Evolutionary conservation across 2,797 vertebrate species (phyloP), one percentile per base, ranked within the genome.

Genomic region (Argyrosomus regius): DNA sequence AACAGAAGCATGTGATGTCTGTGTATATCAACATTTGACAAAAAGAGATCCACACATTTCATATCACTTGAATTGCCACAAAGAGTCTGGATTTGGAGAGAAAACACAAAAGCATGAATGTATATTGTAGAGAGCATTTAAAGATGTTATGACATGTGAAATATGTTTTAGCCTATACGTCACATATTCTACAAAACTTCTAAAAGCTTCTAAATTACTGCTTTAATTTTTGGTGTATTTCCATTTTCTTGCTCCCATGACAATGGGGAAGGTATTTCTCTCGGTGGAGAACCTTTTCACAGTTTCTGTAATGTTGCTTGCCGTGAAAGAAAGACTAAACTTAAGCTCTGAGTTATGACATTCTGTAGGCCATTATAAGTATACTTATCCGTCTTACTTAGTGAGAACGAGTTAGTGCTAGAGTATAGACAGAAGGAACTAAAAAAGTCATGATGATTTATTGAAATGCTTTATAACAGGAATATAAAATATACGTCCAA

Each of bases 361-460:
- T 70, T 78, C 41, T 46, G 22, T 43, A 46, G 26, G 22, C 28
- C 24, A 54, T 49, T 4, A 16, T 50, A 58, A 57, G 24, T 31
- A 26, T 17, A 57, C n/a, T 14, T 62, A 66, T 75, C 76, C 50
- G 22, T 77, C 56, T 77, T 41, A 22, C 31, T 46, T 63, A 48
- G 66, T 35, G 39, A 50, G 31, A 17, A 65, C 13, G 17, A 57
- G 49, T 46, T 35, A 10, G 4, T 66, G 5, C 13, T 17, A 20
- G 0, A 17, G 9, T 18, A 65, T 22, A 72, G 48, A 28, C 28
- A n/a, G 43, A 48, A 4, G 18, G 22, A 31, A 22, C 22, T 66
- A 22, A 61, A 82, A 59, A 31, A 39, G 16, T 24, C 10, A 77
- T 39, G 17, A 9, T 68, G 54, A 54, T 49, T 18, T 43, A 56